phyloP scores from a whole-genome alignment of 1,140 invertebrate species.

The Drosophila lacertosa region DNA sequence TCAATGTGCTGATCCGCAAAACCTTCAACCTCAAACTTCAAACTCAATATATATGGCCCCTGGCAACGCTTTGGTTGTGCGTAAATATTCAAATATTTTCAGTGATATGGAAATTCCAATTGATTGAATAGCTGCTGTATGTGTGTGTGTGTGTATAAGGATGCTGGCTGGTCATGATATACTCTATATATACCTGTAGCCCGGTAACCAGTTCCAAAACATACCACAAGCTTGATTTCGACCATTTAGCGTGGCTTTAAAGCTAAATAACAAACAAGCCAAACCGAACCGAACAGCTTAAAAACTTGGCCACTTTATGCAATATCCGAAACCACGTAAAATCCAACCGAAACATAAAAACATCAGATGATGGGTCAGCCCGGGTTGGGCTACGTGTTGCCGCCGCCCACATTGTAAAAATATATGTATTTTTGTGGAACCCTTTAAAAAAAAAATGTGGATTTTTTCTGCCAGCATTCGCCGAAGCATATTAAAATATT shows the following conservation, averaged over 20 bases:
- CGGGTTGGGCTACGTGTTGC: not conserved
- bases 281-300: conserved; percentile 18
- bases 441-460: conserved; percentile 3
- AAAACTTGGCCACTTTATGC: conserved; percentile 64
- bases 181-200: conserved; percentile 29
- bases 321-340: conserved; percentile 67
- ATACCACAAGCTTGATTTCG: conserved; percentile 11
- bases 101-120: conserved; percentile 77
- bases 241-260: conserved; percentile 63
- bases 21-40: not conserved
- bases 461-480: conserved; percentile 37
- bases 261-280: conserved; percentile 57
- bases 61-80: conserved; percentile 19
- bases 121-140: conserved; percentile 61
- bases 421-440: conserved; percentile 17
- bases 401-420: conserved; percentile 33
- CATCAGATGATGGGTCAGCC: conserved; percentile 7
- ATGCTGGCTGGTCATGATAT: not conserved
- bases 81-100: conserved; percentile 80
- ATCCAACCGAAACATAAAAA: conserved; percentile 47
- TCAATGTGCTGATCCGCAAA: conserved; percentile 17
- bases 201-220: conserved; percentile 28
- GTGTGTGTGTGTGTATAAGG: not conserved
- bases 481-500: conserved; percentile 78
- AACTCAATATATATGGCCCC: not conserved